Base-by-base conservation (phyloP, 2,113 vertebrate species). In the Dolichotis patagonum region DNA sequence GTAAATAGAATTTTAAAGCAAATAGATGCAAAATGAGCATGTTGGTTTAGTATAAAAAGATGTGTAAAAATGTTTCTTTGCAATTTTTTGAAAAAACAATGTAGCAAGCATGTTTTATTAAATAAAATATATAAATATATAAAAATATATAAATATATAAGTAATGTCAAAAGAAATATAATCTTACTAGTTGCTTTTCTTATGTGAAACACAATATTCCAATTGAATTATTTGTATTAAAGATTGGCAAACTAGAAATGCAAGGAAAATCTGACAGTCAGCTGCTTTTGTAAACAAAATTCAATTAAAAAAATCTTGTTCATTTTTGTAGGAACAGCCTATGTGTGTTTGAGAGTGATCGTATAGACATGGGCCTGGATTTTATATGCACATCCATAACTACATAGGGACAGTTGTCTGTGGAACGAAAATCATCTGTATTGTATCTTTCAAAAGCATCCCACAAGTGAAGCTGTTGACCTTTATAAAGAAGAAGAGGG, bases 61-160 rank as follows among this genome's bases (percentile, higher is more conserved):
- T 92, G 46, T 85, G 24, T 65, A 38, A 85, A 63, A 88, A 80
- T 92, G 11, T 73, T 92, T 81, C 46, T 73, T 85, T 92, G 54
- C 11, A 95, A 73, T 92, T 43, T 63, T 69, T 92, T 62, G 62
- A 89, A 41, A 41, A 41, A 94, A 41, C 35, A 7, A 26, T 22
- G 4, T 49, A 41, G 19, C n/a, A 65, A 73, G 7, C 9, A n/a
- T 75, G 63, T 75, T 86, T 90, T 67, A n/a, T 10, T 58, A 86
- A 52, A 54, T 19, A 62, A 92, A 75, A 46, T 56, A 2, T 49
- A 49, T n/a, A 92, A 75, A 46, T 56, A 2, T 49, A 52, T 52
- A 46, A 52, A 52, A 52, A 52, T 63, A 2, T 56, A 49, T 28
- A 62, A 52, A 9, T 77, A 69, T 30, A 32, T 24, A 83, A 69